Percentiles rank a stretch among this genome's conserved stretches.
Evolutionary conservation across 1,140 invertebrate species (phyloP).

Genomic region (Bombus pyrosoma): DNA sequence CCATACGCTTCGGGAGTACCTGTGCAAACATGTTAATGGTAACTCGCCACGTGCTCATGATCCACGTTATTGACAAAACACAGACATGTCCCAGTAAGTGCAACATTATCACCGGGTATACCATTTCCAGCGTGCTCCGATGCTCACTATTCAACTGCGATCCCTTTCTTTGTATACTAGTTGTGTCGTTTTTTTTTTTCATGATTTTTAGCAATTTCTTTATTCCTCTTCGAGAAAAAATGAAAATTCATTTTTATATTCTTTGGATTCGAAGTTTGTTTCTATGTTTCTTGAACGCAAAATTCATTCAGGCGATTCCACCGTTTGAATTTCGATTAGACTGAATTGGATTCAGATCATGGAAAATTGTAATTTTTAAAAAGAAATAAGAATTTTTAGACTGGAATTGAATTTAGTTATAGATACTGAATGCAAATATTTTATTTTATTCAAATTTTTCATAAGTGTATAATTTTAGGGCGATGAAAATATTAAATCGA

Average conservation of each 20-base stretch:
- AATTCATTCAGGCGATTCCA: too few relatives aligned
- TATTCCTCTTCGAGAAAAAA: background rate
- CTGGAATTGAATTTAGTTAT: too few relatives aligned
- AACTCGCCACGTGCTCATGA: conserved; percentile 52
- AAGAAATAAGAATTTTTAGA: too few relatives aligned
- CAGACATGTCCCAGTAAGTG: conserved; percentile 54
- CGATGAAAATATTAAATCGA: background rate
- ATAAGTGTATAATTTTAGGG: too few relatives aligned
- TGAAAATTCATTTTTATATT: background rate
- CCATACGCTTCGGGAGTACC: conserved; percentile 51
- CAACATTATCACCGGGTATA: conserved; percentile 54
- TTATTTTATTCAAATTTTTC: too few relatives aligned
- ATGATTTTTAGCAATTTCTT: background rate
- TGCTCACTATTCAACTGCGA: background rate
- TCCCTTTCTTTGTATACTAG: background rate
- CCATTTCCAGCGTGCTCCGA: conserved; percentile 10
- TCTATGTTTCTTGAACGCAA: too few relatives aligned
- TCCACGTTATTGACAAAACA: conserved; percentile 64
- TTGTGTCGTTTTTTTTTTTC: background rate
- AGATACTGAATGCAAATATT: too few relatives aligned
- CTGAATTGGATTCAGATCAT: background rate
- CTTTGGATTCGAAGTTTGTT: too few relatives aligned
- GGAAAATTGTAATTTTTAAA: too few relatives aligned
- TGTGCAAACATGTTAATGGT: conserved; percentile 65
- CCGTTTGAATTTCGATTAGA: background rate